Percentiles rank a stretch among this genome's conserved stretches.
Conservation (phyloP, 92 coral and sea anemone species). For the Micromussa lordhowensis region DNA sequence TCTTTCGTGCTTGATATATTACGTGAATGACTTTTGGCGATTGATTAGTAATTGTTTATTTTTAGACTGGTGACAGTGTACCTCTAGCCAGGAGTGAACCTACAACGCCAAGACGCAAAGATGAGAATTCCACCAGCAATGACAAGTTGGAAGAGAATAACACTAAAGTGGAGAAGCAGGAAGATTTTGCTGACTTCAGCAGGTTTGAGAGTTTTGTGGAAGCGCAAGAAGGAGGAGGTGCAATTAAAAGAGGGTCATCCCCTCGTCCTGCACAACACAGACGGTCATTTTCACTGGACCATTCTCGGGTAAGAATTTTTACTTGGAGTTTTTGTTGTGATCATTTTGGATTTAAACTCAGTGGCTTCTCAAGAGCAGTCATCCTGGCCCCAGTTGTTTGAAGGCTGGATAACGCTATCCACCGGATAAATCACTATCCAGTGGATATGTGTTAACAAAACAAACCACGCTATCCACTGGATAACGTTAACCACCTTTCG, state of each 20-base stretch:
- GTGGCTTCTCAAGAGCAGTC: background rate
- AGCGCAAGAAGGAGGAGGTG: conserved; percentile 50
- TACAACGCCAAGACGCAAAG: conserved; percentile 16
- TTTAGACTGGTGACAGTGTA: conserved; percentile 66
- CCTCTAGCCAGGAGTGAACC: conserved; percentile 51
- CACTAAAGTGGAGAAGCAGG: conserved; percentile 49
- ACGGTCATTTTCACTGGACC: conserved; percentile 89
- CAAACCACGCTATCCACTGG: no score
- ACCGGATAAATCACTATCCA: no score
- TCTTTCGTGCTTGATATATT: no score
- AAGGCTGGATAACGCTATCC: no score
- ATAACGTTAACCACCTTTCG: no score
- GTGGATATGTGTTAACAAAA: no score
- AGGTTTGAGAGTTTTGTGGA: conserved; percentile 86
- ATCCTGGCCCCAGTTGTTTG: no score
- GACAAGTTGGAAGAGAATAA: conserved; percentile 38
- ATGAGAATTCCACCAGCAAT: conserved; percentile 31
- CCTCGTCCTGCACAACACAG: conserved; percentile 69
- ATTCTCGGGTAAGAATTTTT: conserved; percentile 66
- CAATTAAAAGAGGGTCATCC: conserved; percentile 18
- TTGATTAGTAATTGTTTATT: background rate
- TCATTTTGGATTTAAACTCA: background rate
- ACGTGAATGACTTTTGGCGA: background rate
- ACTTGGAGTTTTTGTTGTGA: background rate
- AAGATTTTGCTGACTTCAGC: conserved; percentile 96